Conservation (phyloP, 2,888 invertebrate species). For the Abrostola tripartita region DNA sequence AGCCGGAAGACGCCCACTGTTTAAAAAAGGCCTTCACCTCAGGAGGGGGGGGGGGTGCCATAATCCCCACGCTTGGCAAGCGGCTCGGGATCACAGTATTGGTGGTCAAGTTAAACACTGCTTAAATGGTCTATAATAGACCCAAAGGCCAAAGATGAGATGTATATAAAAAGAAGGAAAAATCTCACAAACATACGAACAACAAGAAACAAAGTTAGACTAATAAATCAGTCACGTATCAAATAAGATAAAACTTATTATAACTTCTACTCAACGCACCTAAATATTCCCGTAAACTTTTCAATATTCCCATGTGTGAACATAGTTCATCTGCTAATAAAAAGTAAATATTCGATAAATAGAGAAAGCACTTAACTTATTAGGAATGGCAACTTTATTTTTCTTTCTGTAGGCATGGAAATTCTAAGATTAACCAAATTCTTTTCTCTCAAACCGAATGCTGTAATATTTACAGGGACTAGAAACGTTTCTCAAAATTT, state of each 20-base stretch:
- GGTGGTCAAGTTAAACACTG: too few species aligned
- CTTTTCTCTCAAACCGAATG: too few species aligned
- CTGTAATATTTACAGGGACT: too few species aligned
- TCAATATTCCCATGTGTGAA: conserved; percentile 16
- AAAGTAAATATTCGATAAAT: conserved; percentile 13
- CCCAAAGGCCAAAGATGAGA: too few species aligned
- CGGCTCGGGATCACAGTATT: too few species aligned
- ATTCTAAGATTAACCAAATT: neutral
- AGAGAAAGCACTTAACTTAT: conserved; percentile 15
- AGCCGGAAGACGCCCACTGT: too few species aligned
- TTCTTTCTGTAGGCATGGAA: neutral
- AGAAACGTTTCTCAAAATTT: too few species aligned
- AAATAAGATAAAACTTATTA: conserved; percentile 41
- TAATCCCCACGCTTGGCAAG: too few species aligned
- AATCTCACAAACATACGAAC: conserved; percentile 11
- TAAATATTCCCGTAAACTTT: conserved; percentile 26
- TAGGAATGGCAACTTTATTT: neutral
- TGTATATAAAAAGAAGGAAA: neutral
- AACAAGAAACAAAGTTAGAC: conserved; percentile 34
- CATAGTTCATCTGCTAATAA: conserved; percentile 24
- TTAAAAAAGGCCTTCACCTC: too few species aligned
- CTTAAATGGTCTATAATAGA: too few species aligned
- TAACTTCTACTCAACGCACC: conserved; percentile 18
- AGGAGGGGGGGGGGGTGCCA: too few species aligned
- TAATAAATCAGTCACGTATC: conserved; percentile 53